These are phyloP conservation scores for Battus philenor DNA, from an alignment of 1,140 invertebrate species.

Conservation along the genomic window DNA sequence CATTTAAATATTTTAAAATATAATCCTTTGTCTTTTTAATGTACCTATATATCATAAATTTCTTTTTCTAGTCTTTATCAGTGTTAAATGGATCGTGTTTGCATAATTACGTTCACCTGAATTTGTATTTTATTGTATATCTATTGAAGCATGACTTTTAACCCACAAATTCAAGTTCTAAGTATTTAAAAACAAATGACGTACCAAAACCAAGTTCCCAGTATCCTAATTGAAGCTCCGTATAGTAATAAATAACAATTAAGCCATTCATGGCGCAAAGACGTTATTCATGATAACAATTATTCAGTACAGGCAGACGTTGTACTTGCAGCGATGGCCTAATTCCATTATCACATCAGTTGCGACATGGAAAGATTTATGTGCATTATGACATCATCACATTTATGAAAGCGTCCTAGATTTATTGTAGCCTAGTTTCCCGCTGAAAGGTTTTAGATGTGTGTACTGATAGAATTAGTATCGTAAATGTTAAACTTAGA, in stretches of 20 bases:
- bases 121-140: too few species aligned
- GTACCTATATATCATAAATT: too few species aligned
- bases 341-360: conserved; percentile 32
- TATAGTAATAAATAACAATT: conserved; percentile 22
- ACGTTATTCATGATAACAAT: conserved; percentile 36
- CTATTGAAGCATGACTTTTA: too few species aligned
- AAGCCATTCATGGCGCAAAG: conserved; percentile 18
- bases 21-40: too few species aligned
- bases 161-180: too few species aligned
- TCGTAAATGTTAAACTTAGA: neutral
- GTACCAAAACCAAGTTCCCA: neutral
- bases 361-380: conserved; percentile 37
- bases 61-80: too few species aligned
- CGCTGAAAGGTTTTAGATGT: conserved; percentile 39
- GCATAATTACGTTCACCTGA: too few species aligned
- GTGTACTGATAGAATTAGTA: conserved; percentile 22
- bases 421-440: conserved; percentile 29
- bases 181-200: too few species aligned
- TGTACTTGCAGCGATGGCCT: conserved; percentile 19
- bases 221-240: neutral
- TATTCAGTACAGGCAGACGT: conserved; percentile 31
- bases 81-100: too few species aligned
- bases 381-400: conserved; percentile 31
- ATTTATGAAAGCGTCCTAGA: conserved; percentile 37
- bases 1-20: too few species aligned